Base-by-base conservation (phyloP, 2,113 vertebrate genomes). In the Nematolebias whitei region DNA sequence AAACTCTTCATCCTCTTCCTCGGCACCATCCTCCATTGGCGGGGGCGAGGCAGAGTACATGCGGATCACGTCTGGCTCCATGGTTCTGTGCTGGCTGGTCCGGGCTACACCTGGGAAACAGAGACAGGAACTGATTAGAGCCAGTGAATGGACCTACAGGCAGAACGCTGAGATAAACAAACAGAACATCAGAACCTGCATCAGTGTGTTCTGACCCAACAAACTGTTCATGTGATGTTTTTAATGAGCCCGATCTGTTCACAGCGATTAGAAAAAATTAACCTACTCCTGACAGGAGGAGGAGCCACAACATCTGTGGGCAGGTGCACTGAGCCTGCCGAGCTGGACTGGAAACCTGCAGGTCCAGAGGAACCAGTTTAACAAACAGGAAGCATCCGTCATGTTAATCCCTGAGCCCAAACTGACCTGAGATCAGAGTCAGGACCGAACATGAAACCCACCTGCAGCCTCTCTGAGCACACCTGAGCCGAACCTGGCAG, bases 11-110 rank as follows among this genome's bases (percentile, higher is more conserved):
- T 98, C 96, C 0, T 99, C 97, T 0, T 98, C 96, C 49, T 96
- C 96, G 0, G 92, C 92, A 23, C 92, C 94, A 24, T 96, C 96
- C 85, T 98, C 97, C 85, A 99, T 90, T 5, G 96, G 97, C 4
- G 98, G 97, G 43, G 97, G 98, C 16, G 98, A 98, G n/a, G 98
- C 98, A 29, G 96, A 96, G 79, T 95, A 99, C 89, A 99, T 95
- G 83, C 93, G 96, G 84, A 96, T 94, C 76, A 98, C 94, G 11
- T 98, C 97, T 62, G 98, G 96, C 93, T 99, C 98, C 98, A 98
- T 99, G 87, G 71, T 86, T 86, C 61, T 88, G 68, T 40, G 84
- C 79, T 61, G 45, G 73, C 44, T 81, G 82, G 85, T 73, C 59
- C 38, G 87, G 74, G 84, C 88, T 88, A 92, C 75, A 93, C 91